Conservation (phyloP, 2,888 invertebrate species). For the Meganola albula region DNA sequence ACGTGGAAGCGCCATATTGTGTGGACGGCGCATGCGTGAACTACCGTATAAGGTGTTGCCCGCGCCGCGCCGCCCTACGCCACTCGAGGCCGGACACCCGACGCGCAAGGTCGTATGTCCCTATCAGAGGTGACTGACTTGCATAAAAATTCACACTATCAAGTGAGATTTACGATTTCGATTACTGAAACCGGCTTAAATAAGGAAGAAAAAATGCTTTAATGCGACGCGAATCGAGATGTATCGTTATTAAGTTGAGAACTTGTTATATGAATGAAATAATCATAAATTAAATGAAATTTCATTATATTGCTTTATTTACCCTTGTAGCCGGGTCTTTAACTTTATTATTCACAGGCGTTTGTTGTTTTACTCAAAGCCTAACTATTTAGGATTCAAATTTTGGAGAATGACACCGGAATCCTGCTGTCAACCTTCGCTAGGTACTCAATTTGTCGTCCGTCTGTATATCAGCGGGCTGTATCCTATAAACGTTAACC, state of each 20-base stretch:
- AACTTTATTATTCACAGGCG: conserved; percentile 20
- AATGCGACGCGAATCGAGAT: conserved; percentile 27
- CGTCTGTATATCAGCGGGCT: too few species aligned
- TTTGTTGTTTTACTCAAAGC: too few species aligned
- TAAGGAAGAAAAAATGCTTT: conserved; percentile 47
- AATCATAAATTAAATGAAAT: conserved; percentile 20
- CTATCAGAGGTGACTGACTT: conserved; percentile 60
- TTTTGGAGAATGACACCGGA: too few species aligned
- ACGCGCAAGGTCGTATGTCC: conserved; percentile 37
- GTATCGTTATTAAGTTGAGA: conserved; percentile 33
- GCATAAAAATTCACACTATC: conserved; percentile 54
- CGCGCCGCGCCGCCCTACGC: conserved; percentile 42
- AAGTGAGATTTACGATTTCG: conserved; percentile 48
- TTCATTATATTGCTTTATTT: conserved; percentile 16
- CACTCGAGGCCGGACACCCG: conserved; percentile 37
- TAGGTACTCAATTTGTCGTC: too few species aligned
- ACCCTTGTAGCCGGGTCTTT: conserved; percentile 23
- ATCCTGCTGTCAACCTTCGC: too few species aligned
- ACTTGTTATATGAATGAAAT: conserved; percentile 26
- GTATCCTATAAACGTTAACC: too few species aligned
- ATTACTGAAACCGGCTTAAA: conserved; percentile 45
- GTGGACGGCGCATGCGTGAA: conserved; percentile 22
- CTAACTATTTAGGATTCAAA: too few species aligned
- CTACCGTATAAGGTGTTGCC: conserved; percentile 45
- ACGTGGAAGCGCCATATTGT: conserved; percentile 44